Evolutionary conservation across 2,888 invertebrate genomes (phyloP).

Genomic region (Limnephilus lunatus): DNA sequence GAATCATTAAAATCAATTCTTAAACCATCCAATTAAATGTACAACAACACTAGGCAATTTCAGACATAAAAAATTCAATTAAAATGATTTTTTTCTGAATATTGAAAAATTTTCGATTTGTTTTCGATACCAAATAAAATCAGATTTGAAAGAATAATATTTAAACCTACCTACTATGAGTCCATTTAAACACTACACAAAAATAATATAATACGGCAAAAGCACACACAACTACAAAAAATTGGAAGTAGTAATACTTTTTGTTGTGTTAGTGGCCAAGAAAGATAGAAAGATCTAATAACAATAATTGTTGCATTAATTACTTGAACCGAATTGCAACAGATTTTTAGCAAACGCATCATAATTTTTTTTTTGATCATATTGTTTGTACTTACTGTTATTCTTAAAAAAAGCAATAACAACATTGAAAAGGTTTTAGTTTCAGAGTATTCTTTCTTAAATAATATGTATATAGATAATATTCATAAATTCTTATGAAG

Average conservation of each 20-base stretch:
- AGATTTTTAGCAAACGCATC: not conserved
- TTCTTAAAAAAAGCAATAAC: not conserved
- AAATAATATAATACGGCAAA: not conserved
- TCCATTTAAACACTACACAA: conserved; percentile 2
- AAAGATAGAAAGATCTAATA: not conserved
- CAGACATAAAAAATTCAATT: not conserved
- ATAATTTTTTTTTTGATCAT: not conserved
- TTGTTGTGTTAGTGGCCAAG: not conserved
- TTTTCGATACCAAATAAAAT: not conserved
- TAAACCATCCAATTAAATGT: not conserved
- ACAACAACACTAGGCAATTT: not conserved
- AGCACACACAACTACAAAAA: not conserved
- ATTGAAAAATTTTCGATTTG: not conserved
- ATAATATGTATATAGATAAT: not conserved
- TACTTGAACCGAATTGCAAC: not conserved
- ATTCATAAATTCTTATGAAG: not conserved
- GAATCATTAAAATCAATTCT: not conserved
- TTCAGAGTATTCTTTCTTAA: not conserved
- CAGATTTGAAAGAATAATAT: not conserved
- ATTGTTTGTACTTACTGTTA: not conserved
- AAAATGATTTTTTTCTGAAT: not conserved
- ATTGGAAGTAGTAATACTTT: not conserved
- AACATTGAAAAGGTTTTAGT: not conserved
- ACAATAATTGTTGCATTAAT: not conserved
- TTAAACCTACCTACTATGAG: not conserved